Evolutionary conservation across 2,888 invertebrate species (phyloP).

Genomic region (Pyrochroa serraticornis): DNA sequence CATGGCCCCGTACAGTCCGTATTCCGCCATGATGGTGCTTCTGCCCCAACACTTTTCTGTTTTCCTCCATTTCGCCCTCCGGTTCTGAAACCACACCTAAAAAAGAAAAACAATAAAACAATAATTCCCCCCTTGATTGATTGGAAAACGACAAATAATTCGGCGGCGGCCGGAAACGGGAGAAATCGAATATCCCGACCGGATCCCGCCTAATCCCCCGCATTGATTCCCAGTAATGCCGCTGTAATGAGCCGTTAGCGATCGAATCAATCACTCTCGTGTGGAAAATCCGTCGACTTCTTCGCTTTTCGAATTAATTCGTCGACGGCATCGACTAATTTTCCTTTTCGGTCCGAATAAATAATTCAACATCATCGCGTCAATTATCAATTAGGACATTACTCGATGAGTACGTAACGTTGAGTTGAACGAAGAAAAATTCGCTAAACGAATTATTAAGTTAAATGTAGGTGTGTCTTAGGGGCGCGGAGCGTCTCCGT

Average conservation of each 20-base stretch:
- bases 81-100: conserved; percentile 99
- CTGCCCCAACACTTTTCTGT: conserved; percentile 99
- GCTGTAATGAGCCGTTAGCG: conserved; percentile 36
- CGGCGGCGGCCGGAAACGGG: conserved; percentile 10
- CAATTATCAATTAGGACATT: conserved; percentile 17
- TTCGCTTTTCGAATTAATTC: conserved; percentile 20
- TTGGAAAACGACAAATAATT: conserved; percentile 2
- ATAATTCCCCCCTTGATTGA: not conserved
- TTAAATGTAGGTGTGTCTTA: conserved; percentile 18
- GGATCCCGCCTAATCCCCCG: conserved; percentile 25
- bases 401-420: not conserved
- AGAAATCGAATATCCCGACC: conserved; percentile 24
- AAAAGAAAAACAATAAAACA: conserved; percentile 43
- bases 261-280: conserved; percentile 31
- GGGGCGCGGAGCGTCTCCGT: conserved; percentile 42
- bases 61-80: conserved; percentile 98
- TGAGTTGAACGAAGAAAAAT: conserved; percentile 5
- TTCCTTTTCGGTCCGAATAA: not conserved
- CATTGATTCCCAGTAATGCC: conserved; percentile 17
- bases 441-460: conserved; percentile 22
- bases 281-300: conserved; percentile 12
- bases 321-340: conserved; percentile 12
- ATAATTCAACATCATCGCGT: conserved; percentile 3
- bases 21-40: conserved; percentile 99
- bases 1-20: conserved; percentile 99